Evolutionary conservation across 2,888 invertebrate species (phyloP), one percentile per base, ranked within the genome.

Genomic region (Cryptus viduatorius): DNA sequence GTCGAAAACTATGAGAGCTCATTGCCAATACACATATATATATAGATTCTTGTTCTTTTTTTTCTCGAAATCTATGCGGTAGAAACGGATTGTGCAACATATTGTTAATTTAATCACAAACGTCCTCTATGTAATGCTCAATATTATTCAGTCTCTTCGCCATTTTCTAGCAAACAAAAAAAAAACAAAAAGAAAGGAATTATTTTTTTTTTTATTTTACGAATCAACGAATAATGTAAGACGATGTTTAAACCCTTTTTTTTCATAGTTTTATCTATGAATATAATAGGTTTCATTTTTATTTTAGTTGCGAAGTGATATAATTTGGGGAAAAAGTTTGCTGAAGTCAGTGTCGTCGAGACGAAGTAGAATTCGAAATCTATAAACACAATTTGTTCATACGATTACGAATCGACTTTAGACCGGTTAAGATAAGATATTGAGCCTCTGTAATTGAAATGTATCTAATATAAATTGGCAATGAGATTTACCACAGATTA

Each of bases 41-140:
- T 78, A 90, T 89, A 90, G 90, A 90, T 90, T 87, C 86, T 87
- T 92, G 91, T 90, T 90, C 90, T 91, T 85, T 83, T 86, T 59
- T 59, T 24, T 59, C 19, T 75, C 68, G 46, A 31, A 77, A 65
- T 48, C 19, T 29, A 48, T 16, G 56, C 42, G 48, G 76, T 59
- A 77, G 59, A 64, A 37, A 48, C 56, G 16, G 31, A 67, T 65
- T 80, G 48, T 77, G 77, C 77, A 76, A 65, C 37, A 71, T 72
- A 67, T 53, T 64, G 68, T 76, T 61, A 29, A 68, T 73, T 79
- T 79, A 29, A 64, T 75, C 77, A 12, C 79, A 84, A 53, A 71
- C n/a, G 24, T 78, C 76, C n/a, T 61, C 72, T 73, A 61, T 50
- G 59, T 77, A 61, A 61, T 53, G 50, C 75, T 80, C 72, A 77